Evolutionary conservation across 2,888 invertebrate species (phyloP), one percentile per base, ranked within the genome.

Genomic region (Eupithecia abbreviata): DNA sequence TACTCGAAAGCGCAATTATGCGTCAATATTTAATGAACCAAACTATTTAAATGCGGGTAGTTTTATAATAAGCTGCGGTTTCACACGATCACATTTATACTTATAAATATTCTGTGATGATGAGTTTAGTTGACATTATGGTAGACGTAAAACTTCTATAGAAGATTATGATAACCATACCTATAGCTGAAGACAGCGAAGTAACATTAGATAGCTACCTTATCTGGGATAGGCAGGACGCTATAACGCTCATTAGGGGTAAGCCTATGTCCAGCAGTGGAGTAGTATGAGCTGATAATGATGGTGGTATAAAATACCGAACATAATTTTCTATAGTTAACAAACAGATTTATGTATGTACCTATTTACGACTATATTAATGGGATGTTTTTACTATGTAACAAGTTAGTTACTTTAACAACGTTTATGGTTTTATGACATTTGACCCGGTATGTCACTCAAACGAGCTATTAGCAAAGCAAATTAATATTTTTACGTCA

Each of bases 1-100:
- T 71, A 78, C 79, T 80, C 79, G 79, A 76, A 78, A 74, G 76
- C 66, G 58, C 76, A 78, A 78, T 78, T 78, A 74, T 78, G 76
- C 78, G 76, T 78, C 76, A 78, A 78, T 78, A 74, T 69, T 76
- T 71, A 67, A 78, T 78, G 71, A 75, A 71, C n/a, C 55, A 13
- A 65, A 51, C 55, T 68, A 43, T 66, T 68, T 68, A 0, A 43
- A 30, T 12, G 62, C 62, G 62, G 62, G 67, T 42, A 45, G 67
- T 42, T 68, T 43, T 30, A 10, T 62, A 62, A 0, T 12, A 62
- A 30, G 62, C 62, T 62, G 62, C 12, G 62, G 30, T 62, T 62
- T 62, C 62, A 58, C 58, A 58, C 58, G 30, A 30, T 30, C 30
- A 30, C 30, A 30, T 30, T 30, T 30, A 30, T 1, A 30, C 30